A percentile compares a stretch with the other conserved stretches of the same genome.
phyloP scores from a whole-genome alignment of 2,797 vertebrate genomes.

The Helicolenus hilgendorfi region DNA sequence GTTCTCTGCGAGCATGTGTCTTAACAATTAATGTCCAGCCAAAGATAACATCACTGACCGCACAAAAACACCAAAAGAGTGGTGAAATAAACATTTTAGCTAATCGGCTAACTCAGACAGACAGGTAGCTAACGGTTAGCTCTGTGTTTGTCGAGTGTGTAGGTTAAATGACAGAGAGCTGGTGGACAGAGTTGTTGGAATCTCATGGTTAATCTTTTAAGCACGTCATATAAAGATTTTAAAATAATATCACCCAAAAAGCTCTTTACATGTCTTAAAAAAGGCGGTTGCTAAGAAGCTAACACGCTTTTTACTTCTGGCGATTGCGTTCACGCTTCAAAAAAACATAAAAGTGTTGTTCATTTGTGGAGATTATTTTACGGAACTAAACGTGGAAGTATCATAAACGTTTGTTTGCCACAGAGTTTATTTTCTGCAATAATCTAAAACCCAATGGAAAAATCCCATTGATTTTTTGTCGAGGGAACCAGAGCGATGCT shows the following conservation, averaged over 20 bases:
- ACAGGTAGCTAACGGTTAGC: not conserved
- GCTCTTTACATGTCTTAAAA: not conserved
- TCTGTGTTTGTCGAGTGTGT: not conserved
- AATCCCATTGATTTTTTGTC: too few species aligned
- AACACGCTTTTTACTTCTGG: too few species aligned
- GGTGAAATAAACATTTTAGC: not conserved
- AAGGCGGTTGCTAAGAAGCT: too few species aligned
- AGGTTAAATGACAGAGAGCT: not conserved
- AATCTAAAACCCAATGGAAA: too few species aligned
- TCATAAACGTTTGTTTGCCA: accelerated
- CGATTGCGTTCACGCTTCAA: too few species aligned
- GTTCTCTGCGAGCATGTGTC: not conserved
- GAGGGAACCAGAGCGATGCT: too few species aligned
- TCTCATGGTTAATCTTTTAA: not conserved
- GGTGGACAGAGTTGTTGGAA: not conserved
- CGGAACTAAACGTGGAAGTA: too few species aligned
- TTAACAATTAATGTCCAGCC: not conserved
- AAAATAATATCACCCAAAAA: not conserved
- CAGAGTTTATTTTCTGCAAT: accelerated
- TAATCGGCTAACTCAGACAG: not conserved
- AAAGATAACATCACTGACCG: not conserved
- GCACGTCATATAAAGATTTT: not conserved
- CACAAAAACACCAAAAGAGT: not conserved
- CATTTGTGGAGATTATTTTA: too few species aligned
- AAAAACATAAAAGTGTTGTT: too few species aligned